These are phyloP conservation scores for Megalopta genalis DNA, from an alignment of 1,140 invertebrate species.

Conservation along the genomic window DNA sequence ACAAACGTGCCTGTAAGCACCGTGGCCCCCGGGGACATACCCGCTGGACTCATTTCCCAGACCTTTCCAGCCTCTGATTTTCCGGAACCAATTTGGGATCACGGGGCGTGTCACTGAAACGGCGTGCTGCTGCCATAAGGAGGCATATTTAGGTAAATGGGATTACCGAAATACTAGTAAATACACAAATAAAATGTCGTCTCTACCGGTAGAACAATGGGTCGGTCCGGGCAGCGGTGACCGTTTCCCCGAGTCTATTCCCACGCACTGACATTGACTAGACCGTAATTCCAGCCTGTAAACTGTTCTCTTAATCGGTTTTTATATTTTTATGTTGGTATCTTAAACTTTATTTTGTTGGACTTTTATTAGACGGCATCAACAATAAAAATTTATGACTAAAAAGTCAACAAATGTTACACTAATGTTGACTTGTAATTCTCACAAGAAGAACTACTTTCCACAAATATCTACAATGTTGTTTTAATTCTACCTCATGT, in stretches of 20 bases:
- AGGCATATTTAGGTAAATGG: constrained; percentile 58
- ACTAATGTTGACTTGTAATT: too few relatives aligned
- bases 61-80: neutral
- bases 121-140: neutral
- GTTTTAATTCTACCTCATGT: too few relatives aligned
- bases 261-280: neutral
- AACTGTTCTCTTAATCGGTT: too few relatives aligned
- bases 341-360: too few relatives aligned
- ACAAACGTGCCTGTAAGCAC: constrained; percentile 25
- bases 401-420: too few relatives aligned
- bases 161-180: constrained; percentile 70
- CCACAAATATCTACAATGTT: too few relatives aligned
- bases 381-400: too few relatives aligned
- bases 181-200: constrained; percentile 63
- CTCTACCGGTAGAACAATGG: constrained; percentile 20
- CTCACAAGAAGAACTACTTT: too few relatives aligned
- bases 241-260: neutral
- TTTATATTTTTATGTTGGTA: too few relatives aligned
- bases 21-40: constrained; percentile 12
- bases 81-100: too few relatives aligned
- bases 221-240: neutral
- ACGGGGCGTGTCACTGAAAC: constrained; percentile 4
- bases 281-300: too few relatives aligned
- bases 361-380: too few relatives aligned
- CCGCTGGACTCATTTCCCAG: constrained; percentile 39